A percentile compares a stretch with the other conserved stretches of the same genome.
phyloP scores from a whole-genome alignment of 2,113 vertebrate species.

The Tapirus terrestris region DNA sequence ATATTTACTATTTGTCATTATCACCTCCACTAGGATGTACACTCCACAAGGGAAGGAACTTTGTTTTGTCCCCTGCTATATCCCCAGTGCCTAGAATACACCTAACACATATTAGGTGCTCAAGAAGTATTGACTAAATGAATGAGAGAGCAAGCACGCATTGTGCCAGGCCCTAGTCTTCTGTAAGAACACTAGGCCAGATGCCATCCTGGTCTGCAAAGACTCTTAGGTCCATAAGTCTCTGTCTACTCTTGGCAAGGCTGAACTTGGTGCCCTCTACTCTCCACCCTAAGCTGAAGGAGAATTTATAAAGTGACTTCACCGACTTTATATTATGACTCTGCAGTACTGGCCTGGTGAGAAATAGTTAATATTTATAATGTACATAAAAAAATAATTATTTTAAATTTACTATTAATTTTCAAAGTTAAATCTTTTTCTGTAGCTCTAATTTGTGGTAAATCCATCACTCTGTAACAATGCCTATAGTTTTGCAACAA shows the following conservation, averaged over 20 bases:
- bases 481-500: background rate
- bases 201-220: background rate
- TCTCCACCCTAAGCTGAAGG: background rate
- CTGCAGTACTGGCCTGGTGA: background rate
- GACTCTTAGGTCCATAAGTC: background rate
- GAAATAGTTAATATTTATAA: slow-evolving; percentile 19
- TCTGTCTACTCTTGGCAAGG: background rate
- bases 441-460: background rate
- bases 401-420: slow-evolving; percentile 1
- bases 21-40: background rate
- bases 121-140: background rate
- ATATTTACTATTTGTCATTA: background rate
- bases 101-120: background rate
- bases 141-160: background rate
- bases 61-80: background rate
- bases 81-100: background rate
- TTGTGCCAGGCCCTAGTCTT: background rate
- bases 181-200: background rate
- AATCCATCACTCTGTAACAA: background rate
- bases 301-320: slow-evolving; percentile 2
- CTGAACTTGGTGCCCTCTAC: background rate
- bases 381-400: background rate
- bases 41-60: background rate
- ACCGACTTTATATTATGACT: background rate
- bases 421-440: slow-evolving; percentile 37